Evolutionary conservation across 2,888 invertebrate species (phyloP).

Genomic region (Escarpia spicata): DNA sequence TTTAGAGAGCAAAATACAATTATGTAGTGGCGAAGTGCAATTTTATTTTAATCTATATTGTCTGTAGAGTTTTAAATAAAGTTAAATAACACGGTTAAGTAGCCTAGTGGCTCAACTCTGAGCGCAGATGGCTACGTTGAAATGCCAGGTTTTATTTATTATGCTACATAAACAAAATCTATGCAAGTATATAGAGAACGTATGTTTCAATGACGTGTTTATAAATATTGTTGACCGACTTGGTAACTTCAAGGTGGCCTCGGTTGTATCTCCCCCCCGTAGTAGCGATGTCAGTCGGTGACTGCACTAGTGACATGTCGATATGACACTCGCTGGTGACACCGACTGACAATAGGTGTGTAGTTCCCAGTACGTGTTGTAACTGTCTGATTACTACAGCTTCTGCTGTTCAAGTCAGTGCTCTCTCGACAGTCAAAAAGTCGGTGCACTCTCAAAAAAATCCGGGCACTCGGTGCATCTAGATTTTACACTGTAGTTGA

Average conservation of each 20-base stretch:
- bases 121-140: not conserved
- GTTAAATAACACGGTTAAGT: not conserved
- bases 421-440: too few relatives aligned
- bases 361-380: not conserved
- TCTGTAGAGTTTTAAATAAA: not conserved
- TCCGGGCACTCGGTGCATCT: not conserved
- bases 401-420: not conserved
- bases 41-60: not conserved
- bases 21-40: not conserved
- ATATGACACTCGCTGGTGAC: not conserved
- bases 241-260: not conserved
- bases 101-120: not conserved
- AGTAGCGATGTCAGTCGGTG: not conserved
- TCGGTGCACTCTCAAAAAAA: too few relatives aligned
- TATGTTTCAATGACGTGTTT: not conserved
- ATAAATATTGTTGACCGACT: not conserved
- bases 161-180: not conserved
- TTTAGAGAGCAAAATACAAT: not conserved
- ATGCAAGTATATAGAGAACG: not conserved
- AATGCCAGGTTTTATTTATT: conserved; percentile 4
- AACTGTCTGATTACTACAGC: not conserved
- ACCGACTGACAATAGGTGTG: not conserved
- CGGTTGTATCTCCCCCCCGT: not conserved
- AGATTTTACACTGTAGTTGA: conserved; percentile 12
- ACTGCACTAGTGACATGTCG: not conserved